phyloP scores from a whole-genome alignment of 1,140 invertebrate species.

The Metaphire vulgaris region DNA sequence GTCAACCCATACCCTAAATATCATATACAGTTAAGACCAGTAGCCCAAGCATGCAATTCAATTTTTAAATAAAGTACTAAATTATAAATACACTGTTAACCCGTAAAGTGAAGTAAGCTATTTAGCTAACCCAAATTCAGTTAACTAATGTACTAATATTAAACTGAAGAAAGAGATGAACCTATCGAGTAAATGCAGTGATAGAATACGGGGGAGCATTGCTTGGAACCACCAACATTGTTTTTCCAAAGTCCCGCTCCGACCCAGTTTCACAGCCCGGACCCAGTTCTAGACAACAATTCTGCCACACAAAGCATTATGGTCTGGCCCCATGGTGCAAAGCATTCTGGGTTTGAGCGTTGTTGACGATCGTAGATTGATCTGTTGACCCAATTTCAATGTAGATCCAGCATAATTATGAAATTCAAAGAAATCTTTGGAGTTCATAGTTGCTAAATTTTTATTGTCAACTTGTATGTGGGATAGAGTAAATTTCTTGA shows the following conservation, averaged over 20 bases:
- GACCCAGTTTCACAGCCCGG: no score
- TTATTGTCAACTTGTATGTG: neutral
- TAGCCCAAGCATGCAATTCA: neutral
- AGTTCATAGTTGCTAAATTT: neutral
- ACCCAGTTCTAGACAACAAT: no score
- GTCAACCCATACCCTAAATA: conserved; percentile 1
- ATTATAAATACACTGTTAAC: neutral
- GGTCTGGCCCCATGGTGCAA: no score
- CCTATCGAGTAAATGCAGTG: neutral
- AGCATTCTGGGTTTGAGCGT: no score
- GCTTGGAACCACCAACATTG: no score
- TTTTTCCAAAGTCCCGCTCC: no score
- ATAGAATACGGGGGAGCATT: no score
- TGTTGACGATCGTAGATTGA: no score
- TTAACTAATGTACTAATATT: neutral
- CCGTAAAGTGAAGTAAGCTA: neutral
- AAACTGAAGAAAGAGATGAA: neutral
- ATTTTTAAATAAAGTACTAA: neutral
- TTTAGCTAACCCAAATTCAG: neutral
- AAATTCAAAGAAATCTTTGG: no score
- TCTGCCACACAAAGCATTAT: no score
- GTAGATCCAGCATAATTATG: no score
- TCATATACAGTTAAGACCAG: neutral
- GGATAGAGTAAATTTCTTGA: neutral
- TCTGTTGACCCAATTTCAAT: no score